Base-by-base conservation (phyloP, 2,797 vertebrate species). In the Chiroxiphia lanceolata region DNA sequence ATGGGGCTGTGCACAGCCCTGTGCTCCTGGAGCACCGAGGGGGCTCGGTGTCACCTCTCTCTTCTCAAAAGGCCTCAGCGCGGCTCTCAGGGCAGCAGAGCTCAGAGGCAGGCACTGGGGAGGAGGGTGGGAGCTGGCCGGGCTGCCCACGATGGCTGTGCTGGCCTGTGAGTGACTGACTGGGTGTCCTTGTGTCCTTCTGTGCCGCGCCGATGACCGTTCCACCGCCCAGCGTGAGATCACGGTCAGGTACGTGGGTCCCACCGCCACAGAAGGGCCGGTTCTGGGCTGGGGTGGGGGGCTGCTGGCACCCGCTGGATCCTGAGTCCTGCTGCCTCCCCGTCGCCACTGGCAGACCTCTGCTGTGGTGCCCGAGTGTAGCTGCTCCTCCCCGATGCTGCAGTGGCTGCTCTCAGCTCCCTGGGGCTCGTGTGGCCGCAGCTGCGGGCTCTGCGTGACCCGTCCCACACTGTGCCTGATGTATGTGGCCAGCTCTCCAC, bases 231-330 rank as follows among this genome's bases (percentile, higher is more conserved):
- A 96, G 96, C 85, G 96, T 0, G 96, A 96, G 77, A 96, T 96
- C 22, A 96, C 96, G 1, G 96, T 96, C 92, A 96, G 96, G 96
- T 96, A 96, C 0, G 88, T 53, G 57, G 53, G 53, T 18, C 9
- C 4, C 27, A 8, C 7, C 2, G 1, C 65, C 1, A 2, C n/a
- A 11, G 21, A 20, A 42, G 38, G 17, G 48, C 27, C 0, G 1
- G 5, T n/a, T 44, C 27, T 0, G 8, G 48, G n/a, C 5, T 42
- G 61, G 64, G n/a, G 21, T 40, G 61, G 51, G 25, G 34, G 38
- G 13, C 65, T 70, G 34, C 81, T 19, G 18, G 38, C 50, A 34
- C 50, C 36, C 0, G 0, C 56, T 54, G 20, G 9, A 13, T 44
- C 50, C 50, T 0, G 1, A 3, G 34, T 31, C 44, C 36, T 86